A percentile compares a stretch with the other conserved stretches of the same genome.
Conservation (phyloP, 2,888 invertebrate species). For the Calephelis perditalis region DNA sequence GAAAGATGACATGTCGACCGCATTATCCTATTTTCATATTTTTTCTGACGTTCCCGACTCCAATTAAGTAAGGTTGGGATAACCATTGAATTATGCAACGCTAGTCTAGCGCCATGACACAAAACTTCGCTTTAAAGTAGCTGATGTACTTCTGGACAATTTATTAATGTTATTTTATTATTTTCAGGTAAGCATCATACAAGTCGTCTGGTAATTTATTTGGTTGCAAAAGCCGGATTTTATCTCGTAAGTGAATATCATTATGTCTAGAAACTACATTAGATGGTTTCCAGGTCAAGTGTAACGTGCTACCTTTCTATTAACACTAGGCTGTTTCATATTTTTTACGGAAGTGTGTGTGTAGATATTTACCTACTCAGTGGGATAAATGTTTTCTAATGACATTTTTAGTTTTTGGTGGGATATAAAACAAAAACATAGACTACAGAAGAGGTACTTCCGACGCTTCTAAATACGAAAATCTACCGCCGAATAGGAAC, state of each 20-base stretch:
- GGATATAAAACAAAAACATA: no score
- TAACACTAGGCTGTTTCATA: slow-evolving; percentile 6
- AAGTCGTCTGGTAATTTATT: not conserved
- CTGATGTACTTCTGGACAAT: no score
- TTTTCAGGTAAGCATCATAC: slow-evolving; percentile 5
- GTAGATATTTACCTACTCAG: not conserved
- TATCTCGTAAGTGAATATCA: not conserved
- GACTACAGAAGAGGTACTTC: no score
- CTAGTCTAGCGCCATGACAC: no score
- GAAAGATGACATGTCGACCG: no score
- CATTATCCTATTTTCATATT: no score
- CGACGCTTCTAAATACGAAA: no score
- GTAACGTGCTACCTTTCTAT: slow-evolving; percentile 8
- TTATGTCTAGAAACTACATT: slow-evolving; percentile 6
- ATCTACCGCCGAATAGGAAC: no score
- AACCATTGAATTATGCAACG: no score
- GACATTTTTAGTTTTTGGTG: not conserved
- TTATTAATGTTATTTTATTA: not conserved
- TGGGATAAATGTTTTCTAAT: slow-evolving; percentile 2
- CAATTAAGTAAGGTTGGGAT: no score
- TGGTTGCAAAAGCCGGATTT: not conserved
- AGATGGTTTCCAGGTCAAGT: slow-evolving; percentile 7
- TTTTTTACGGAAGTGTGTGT: slow-evolving; percentile 9
- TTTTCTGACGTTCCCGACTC: no score
- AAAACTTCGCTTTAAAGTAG: no score